Evolutionary conservation across 2,797 vertebrate species (phyloP).

Genomic region (Crocidura indochinensis): DNA sequence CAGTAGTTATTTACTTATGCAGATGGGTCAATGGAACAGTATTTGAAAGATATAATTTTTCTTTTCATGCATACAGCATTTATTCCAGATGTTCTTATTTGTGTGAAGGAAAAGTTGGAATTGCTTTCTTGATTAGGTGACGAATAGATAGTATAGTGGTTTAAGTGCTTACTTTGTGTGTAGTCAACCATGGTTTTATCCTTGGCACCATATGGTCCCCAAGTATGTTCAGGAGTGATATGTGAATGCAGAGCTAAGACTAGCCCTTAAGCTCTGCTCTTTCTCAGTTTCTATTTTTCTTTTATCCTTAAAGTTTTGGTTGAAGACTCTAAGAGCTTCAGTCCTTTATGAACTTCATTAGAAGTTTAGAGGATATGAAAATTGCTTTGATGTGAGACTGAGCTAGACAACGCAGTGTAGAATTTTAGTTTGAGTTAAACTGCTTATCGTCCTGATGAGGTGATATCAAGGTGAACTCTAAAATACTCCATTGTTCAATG

Average conservation of each 20-base stretch:
- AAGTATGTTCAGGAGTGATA: too few relatives aligned
- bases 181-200: too few relatives aligned
- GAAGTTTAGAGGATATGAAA: conserved; percentile 76
- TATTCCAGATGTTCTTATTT: conserved; percentile 65
- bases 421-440: conserved; percentile 39
- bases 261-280: too few relatives aligned
- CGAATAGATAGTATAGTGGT: too few relatives aligned
- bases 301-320: conserved; percentile 4
- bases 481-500: conserved; percentile 47
- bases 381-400: conserved; percentile 22
- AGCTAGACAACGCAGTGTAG: not conserved
- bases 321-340: conserved; percentile 13
- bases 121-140: conserved; percentile 21
- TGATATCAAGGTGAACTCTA: conserved; percentile 53
- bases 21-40: conserved; percentile 82
- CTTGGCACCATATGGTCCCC: too few relatives aligned
- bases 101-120: not conserved
- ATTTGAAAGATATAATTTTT: conserved; percentile 65
- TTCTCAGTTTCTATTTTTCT: too few relatives aligned
- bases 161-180: too few relatives aligned
- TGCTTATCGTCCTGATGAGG: conserved; percentile 51
- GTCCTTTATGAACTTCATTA: conserved; percentile 64
- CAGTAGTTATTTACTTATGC: conserved; percentile 71
- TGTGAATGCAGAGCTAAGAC: too few relatives aligned
- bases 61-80: conserved; percentile 63